Evolutionary conservation across 2,113 vertebrate species (phyloP), one percentile per base, ranked within the genome.

Genomic region (Anhinga anhinga): DNA sequence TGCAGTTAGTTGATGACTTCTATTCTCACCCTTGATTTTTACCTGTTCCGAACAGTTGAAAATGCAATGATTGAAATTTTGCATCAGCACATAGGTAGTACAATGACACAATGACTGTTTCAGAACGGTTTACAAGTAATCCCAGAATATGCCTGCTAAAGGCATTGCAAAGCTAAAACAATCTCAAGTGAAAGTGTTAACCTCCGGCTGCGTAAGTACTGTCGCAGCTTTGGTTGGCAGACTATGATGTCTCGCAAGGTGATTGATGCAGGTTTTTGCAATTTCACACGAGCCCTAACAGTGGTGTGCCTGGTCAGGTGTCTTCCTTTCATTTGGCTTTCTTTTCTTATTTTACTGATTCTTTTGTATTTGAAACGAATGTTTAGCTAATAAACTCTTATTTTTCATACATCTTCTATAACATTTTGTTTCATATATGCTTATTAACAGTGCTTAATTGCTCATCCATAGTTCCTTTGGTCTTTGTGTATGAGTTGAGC

Each of bases 361-460:
- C 71, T 30, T 73, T 90, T 77, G 18, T 78, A 40, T 86, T 91
- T 56, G n/a, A 85, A 82, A 55, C 34, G 19, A 79, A 78, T 34
- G 23, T 82, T 78, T 45, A 79, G 80, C 86, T 87, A 49, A 63
- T 69, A 49, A 85, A 62, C 36, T 23, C 69, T 58, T 69, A 47
- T 19, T 63, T 95, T 53, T 70, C 59, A 20, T 66, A 34, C n/a
- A 27, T 73, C 17, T 73, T 77, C 32, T 45, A 0, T 86, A 85
- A 79, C 29, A 3, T 94, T 92, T 81, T 55, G 52, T 78, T 80
- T 62, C 65, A 20, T 61, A 22, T 9, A 15, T 66, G 79, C 86
- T 94, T 78, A 70, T 92, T 95, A 96, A 88, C 89, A 77, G 34
- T 7, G 55, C 86, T 88, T 82, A 90, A 88, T 85, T 50, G 73